Evolutionary conservation across 2,113 vertebrate species (phyloP), one percentile per base, ranked within the genome.

Genomic region (Oryzias curvinotus): DNA sequence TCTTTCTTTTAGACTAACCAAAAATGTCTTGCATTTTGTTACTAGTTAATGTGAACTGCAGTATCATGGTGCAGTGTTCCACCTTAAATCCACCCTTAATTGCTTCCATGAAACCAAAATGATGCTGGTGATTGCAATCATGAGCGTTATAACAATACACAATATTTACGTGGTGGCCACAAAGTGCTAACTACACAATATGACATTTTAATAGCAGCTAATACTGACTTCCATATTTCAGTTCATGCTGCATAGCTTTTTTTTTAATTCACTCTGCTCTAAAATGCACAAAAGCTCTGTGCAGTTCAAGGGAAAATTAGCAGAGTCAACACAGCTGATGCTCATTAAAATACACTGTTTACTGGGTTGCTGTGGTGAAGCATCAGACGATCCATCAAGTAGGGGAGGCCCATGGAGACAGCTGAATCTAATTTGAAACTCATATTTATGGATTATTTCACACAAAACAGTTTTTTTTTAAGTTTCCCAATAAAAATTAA

Each of bases 281-380:
- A 49, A 49, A 19, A 45, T 41, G 68, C 23, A 61, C 4, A 50
- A 52, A 53, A 64, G 58, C 44, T 45, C 48, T 25, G 12, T 43
- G 51, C 19, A 60, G 53, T 65, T 71, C 14, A 18, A 54, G 48
- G 59, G 52, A 18, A 63, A 63, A 57, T 63, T 5, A 65, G 7
- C 18, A 62, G 14, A 65, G 58, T 68, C 54, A 73, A 65, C 62
- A 67, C 30, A 75, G 57, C 52, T 12, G 57, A 62, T 55, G 19
- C 26, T 23, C 26, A 50, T 49, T 45, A 46, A 0, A 60, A 50
- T 30, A 41, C 10, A 51, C 4, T 3, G 36, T 49, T 54, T 50
- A 28, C 44, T 61, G 45, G 65, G 30, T 17, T 52, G 59, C 62
- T 57, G 50, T 57, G 46, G 2, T 13, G 57, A 52, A 28, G 46